Evolutionary conservation across 1,140 invertebrate genomes (phyloP).

Genomic region (Chrysomallon squamiferum): DNA sequence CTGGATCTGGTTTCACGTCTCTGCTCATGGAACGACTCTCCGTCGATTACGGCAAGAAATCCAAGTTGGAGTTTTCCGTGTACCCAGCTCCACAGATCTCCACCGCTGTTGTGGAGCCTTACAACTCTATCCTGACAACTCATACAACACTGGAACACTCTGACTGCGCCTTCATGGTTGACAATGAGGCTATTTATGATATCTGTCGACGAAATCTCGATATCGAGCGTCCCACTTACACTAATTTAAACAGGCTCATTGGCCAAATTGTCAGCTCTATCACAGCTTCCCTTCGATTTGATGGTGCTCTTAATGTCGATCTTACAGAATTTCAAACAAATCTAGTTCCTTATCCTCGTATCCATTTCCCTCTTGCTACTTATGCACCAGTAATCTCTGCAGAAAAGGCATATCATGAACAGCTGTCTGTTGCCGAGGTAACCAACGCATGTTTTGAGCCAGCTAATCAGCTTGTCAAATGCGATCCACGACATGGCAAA

Average conservation of each 20-base stretch:
- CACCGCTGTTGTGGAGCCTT: conserved; percentile 51
- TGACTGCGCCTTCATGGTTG: conserved; percentile 70
- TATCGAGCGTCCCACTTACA: conserved; percentile 77
- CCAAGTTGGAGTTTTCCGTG: conserved; percentile 65
- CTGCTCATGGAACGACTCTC: conserved; percentile 41
- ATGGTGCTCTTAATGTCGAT: conserved; percentile 75
- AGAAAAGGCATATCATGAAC: conserved; percentile 68
- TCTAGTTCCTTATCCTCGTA: conserved; percentile 64
- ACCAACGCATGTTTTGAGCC: conserved; percentile 89
- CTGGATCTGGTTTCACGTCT: conserved; percentile 42
- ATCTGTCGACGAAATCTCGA: conserved; percentile 70
- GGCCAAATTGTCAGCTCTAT: conserved; percentile 69
- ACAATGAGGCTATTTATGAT: conserved; percentile 52
- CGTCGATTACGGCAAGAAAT: conserved; percentile 88
- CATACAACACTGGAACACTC: conserved; percentile 50
- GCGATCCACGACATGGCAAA: conserved; percentile 86
- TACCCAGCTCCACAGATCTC: conserved; percentile 50
- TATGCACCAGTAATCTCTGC: conserved; percentile 46
- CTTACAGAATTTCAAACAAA: conserved; percentile 78
- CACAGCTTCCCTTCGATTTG: conserved; percentile 71
- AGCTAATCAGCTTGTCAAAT: conserved; percentile 91
- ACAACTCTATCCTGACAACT: conserved; percentile 45
- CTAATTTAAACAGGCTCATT: conserved; percentile 69
- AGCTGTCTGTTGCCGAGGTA: conserved; percentile 58
- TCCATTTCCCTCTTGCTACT: conserved; percentile 61